Evolutionary conservation across 2,113 vertebrate genomes (phyloP), one percentile per base, ranked within the genome.

Genomic region (Osmerus eperlanus): DNA sequence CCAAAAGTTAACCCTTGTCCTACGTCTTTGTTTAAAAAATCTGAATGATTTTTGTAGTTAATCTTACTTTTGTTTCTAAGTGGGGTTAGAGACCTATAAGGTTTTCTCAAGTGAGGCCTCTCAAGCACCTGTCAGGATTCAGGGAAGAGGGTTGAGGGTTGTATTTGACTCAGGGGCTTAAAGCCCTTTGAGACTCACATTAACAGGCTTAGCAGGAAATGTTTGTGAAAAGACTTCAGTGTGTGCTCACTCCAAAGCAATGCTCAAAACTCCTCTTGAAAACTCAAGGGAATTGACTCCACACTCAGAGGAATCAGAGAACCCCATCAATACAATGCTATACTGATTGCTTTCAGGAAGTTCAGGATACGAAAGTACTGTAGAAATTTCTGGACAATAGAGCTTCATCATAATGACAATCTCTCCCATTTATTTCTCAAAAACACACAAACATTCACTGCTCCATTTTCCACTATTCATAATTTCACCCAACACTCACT

Each of bases 161-260:
- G 78, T 81, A 80, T 84, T 82, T 85, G 85, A 85, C 86, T 71
- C 67, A 19, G 41, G 72, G 71, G 67, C 67, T 78, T 83, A 67
- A 72, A 81, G 78, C 74, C 86, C 73, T 81, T 23, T 13, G 83
- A 82, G 80, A 72, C 75, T 85, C 84, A 74, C 75, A 82, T 88
- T 88, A 90, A 88, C 84, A 70, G 78, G 78, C 87, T 71, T 86
- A 83, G 88, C 83, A 72, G 85, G 87, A 84, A 86, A 81, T 71
- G 69, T 52, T 79, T 77, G 81, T 85, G 85, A 85, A 77, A 80
- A 86, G 81, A 71, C 74, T 79, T 82, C 78, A 83, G 79, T 76
- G 79, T 81, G 84, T 76, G 68, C 77, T 73, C 81, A 75, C 60
- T 68, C 75, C 81, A 75, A 59, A 41, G 77, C 76, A 75, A 82